Evolutionary conservation across 2,888 invertebrate species (phyloP), one percentile per base, ranked within the genome.

Genomic region (Cerastoderma edule): DNA sequence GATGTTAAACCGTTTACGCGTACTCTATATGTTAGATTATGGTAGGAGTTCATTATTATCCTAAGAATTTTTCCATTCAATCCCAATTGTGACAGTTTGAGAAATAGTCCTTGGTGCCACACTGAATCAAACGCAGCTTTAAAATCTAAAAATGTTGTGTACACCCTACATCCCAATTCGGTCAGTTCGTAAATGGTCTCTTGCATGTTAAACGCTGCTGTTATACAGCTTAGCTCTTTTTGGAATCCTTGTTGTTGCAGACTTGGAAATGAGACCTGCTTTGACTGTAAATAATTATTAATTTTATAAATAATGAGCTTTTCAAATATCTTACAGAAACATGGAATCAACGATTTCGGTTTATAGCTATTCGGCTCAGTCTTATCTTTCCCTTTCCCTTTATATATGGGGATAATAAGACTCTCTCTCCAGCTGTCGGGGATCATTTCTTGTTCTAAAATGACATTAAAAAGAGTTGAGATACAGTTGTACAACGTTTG

Each of bases 221-320:
- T 70, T 24, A 67, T 39, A 46, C 67, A 67, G 46, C 67, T 67
- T 1, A 67, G 16, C 1, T 22, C 39, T n/a, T 56, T 35, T 30
- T 56, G 67, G 44, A 67, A 67, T 24, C 67, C 67, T n/a, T 67
- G 56, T 35, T 67, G 67, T n/a, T 67, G 67, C 2, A 39, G 16
- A 19, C 16, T 39, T 22, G 67, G 67, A 39, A 67, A 67, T 28
- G 24, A 16, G 5, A 16, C 16, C 19, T 24, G 27, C 16, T 13
- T 24, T 6, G 5, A 6, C 28, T 30, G 3, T 28, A 22, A 19
- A 16, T 27, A 48, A 28, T 24, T 13, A 4, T 28, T 28, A 1
- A 66, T 50, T 32, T 53, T 27, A 6, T 66, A 10, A 1, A 50
- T 19, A 22, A 50, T 32, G 2, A 53, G 2, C 24, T 66, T 66